Evolutionary conservation across 2,797 vertebrate genomes (phyloP).

Genomic region (Cossypha dichroa): DNA sequence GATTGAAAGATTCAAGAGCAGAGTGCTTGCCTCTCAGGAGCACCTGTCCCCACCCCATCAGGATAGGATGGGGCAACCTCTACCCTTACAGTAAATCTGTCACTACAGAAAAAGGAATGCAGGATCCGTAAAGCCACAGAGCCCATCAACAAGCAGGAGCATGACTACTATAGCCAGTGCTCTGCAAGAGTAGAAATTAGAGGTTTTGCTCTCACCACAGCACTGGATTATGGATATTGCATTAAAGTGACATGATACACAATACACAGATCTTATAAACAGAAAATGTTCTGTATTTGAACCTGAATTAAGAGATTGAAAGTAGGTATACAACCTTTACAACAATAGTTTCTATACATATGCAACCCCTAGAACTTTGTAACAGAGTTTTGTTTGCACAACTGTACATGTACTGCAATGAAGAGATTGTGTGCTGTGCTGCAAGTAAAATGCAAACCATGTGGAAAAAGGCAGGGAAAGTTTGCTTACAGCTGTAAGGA

Average conservation of each 20-base stretch:
- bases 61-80: neutral
- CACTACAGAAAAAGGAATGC: neutral
- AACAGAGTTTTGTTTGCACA: neutral
- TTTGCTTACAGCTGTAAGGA: neutral
- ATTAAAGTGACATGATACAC: neutral
- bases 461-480: neutral
- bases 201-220: neutral
- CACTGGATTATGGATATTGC: neutral
- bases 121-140: neutral
- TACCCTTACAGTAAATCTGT: neutral
- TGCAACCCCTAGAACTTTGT: neutral
- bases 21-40: neutral
- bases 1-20: neutral
- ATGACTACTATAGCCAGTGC: rapidly evolving
- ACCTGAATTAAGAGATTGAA: neutral
- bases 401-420: rapidly evolving
- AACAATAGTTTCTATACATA: neutral
- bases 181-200: neutral
- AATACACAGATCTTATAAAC: neutral
- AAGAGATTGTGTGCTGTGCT: neutral
- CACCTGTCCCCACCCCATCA: neutral
- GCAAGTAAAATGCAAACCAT: neutral
- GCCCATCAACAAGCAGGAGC: neutral
- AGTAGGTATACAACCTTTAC: neutral
- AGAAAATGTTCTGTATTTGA: neutral